Percentiles rank a stretch among this genome's conserved stretches.
phyloP scores from a whole-genome alignment of 2,888 invertebrate species.

The Altica lythri region DNA sequence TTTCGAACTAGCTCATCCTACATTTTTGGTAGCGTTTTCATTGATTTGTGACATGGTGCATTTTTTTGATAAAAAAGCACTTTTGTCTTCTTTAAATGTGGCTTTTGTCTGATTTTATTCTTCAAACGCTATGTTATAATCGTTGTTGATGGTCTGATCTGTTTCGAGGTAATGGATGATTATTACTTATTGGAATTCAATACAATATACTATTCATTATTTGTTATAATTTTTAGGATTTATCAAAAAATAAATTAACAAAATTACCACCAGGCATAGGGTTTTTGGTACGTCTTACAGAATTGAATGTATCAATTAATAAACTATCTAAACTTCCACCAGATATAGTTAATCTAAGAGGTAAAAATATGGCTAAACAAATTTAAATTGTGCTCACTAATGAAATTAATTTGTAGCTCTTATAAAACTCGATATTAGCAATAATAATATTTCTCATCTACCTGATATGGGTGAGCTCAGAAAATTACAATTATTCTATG shows the following conservation, averaged over 20 bases:
- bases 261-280: slow-evolving; percentile 80
- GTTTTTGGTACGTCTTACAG: slow-evolving; percentile 76
- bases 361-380: slow-evolving; percentile 57
- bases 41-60: too few species aligned
- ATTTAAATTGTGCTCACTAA: too few species aligned
- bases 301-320: slow-evolving; percentile 76
- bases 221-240: slow-evolving; percentile 65
- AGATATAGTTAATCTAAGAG: slow-evolving; percentile 81
- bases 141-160: too few species aligned
- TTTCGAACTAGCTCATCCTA: too few species aligned
- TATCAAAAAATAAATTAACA: slow-evolving; percentile 76
- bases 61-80: too few species aligned
- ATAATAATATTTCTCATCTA: slow-evolving; percentile 69
- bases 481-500: slow-evolving; percentile 75
- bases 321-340: slow-evolving; percentile 74
- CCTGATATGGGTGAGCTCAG: slow-evolving; percentile 74
- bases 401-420: slow-evolving; percentile 65
- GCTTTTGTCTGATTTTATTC: too few species aligned
- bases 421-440: slow-evolving; percentile 72
- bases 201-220: too few species aligned
- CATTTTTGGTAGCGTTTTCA: too few species aligned
- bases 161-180: too few species aligned
- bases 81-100: too few species aligned
- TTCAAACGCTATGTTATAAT: too few species aligned
- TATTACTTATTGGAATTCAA: too few species aligned